These are phyloP conservation scores for Metaphire vulgaris DNA, from an alignment of 1,140 invertebrate species.

Conservation along the genomic window DNA sequence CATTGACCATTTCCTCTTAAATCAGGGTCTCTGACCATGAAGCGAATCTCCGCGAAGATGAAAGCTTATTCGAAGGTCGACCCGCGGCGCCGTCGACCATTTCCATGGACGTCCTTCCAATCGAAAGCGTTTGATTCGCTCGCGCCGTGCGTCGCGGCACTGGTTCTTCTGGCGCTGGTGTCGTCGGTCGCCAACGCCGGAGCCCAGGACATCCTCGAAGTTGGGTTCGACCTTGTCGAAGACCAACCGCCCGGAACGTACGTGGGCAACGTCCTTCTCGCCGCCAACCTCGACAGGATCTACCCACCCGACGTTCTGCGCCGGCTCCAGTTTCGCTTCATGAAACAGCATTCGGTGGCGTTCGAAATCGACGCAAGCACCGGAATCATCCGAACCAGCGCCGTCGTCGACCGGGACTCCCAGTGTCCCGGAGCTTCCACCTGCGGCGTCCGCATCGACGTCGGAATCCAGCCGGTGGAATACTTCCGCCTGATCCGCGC, in stretches of 20 bases:
- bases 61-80: too few relatives aligned
- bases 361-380: constrained; percentile 5
- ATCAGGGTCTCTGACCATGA: too few relatives aligned
- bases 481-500: constrained; percentile 23
- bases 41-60: too few relatives aligned
- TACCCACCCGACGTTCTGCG: constrained; percentile 2
- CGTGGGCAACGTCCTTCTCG: constrained; percentile 26
- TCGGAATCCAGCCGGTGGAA: constrained; percentile 14
- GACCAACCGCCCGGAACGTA: constrained; percentile 24
- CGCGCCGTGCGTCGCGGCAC: too few relatives aligned
- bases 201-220: constrained; percentile 11
- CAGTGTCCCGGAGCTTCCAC: not conserved
- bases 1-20: too few relatives aligned
- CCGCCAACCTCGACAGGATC: constrained; percentile 14
- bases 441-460: constrained; percentile 12
- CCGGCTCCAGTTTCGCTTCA: constrained; percentile 24
- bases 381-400: constrained; percentile 8
- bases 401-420: constrained; percentile 12
- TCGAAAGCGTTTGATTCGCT: too few relatives aligned
- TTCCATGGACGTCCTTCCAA: too few relatives aligned
- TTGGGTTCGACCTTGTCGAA: constrained; percentile 22
- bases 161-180: too few relatives aligned
- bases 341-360: not conserved
- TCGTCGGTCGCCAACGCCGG: too few relatives aligned
- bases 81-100: too few relatives aligned